Evolutionary conservation across 2,113 vertebrate genomes (phyloP), one percentile per base, ranked within the genome.

Genomic region (Actinemys pallida): DNA sequence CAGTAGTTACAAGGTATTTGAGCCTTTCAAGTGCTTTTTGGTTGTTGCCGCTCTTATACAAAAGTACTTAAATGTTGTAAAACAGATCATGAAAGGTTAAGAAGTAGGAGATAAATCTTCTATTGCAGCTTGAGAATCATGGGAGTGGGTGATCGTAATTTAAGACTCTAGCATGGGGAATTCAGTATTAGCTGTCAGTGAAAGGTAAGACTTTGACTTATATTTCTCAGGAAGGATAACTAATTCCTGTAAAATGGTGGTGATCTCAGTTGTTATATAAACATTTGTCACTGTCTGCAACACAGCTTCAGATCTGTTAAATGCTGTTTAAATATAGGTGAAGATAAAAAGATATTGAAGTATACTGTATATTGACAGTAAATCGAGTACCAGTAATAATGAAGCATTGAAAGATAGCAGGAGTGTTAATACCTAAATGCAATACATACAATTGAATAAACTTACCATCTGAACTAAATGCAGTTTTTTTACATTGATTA

Each of bases 1-100:
- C 81, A 91, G 2, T 52, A 93, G 90, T 93, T 90, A 75, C 42
- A 35, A 92, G 72, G 19, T 62, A 84, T 84, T 86, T 69, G 82
- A 84, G 20, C 62, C 45, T 78, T 47, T 78, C 75, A 78, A 39
- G 12, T 78, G 42, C 45, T 92, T 50, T 79, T 19, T 91, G 50
- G 88, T 78, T 93, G 19, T 25, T 94, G 94, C 72, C 88, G 39
- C 53, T 19, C 80, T 91, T 90, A 65, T 7, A 87, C 50, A 53
- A 85, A 95, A 94, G 69, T 82, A 89, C 95, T 91, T 96, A 96
- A 85, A 95, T 93, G 84, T 94, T 96, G 83, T 89, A 57, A 94
- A 97, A 93, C 9, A 7, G 5, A 83, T 93, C 81, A 90, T 90
- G 86, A 54, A 42, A 96, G 78, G 50, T 65, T 52, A 35, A 94